Evolutionary conservation across 1,140 invertebrate species (phyloP).

Genomic region (Bombus superbus): DNA sequence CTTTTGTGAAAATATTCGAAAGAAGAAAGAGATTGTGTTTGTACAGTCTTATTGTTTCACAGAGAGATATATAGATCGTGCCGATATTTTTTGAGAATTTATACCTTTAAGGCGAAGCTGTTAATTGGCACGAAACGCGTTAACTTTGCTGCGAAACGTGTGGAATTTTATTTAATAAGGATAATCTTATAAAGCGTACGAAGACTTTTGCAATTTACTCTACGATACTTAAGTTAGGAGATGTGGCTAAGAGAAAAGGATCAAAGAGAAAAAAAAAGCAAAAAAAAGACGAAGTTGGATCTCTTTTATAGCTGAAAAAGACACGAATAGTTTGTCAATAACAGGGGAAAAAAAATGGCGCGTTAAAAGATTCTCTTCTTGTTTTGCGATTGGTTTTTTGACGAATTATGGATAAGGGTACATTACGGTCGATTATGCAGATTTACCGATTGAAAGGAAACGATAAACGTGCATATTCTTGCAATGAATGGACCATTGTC

Average conservation of each 20-base stretch:
- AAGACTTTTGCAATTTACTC: no score
- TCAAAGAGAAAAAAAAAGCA: no score
- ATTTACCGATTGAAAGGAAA: slow-evolving; percentile 20
- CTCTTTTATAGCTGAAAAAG: not conserved
- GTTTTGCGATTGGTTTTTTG: not conserved
- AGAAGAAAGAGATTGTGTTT: not conserved
- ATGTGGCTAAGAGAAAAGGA: not conserved
- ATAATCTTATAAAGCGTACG: no score
- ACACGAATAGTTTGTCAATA: not conserved
- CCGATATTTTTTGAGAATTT: no score
- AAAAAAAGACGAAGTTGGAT: not conserved
- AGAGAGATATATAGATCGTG: no score
- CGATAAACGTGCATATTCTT: slow-evolving; percentile 7
- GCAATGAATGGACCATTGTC: slow-evolving; percentile 21
- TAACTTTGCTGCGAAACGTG: no score
- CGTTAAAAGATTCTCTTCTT: not conserved
- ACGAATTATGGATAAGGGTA: not conserved
- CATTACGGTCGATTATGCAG: slow-evolving; percentile 3
- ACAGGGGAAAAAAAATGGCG: not conserved
- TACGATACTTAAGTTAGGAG: not conserved
- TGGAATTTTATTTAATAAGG: no score
- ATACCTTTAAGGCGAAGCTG: no score
- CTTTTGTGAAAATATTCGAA: not conserved
- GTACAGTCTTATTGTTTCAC: not conserved
- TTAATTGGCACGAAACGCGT: no score